Base-by-base conservation (phyloP, 2,797 vertebrate genomes). In the Lycodopsis pacificus region DNA sequence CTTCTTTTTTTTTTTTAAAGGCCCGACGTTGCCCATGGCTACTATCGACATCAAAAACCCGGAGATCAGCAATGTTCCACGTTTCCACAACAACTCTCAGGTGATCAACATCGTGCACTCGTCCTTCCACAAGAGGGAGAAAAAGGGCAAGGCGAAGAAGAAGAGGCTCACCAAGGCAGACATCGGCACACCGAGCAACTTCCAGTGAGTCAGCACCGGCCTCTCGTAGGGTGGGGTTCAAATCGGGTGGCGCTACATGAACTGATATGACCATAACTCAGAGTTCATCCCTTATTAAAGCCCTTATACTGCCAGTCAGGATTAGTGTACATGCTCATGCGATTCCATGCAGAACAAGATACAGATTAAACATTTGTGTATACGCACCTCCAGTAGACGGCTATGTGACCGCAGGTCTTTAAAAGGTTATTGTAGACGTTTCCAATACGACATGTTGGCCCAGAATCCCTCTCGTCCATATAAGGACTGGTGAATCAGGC, bases 181-280 rank as follows among this genome's bases (percentile, higher is more conserved):
- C 94, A 99, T 99, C 87, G 98, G 98, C 89, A 98, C 98, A 0
- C 98, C 98, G 1, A 99, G 97, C 92, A 99, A 99, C 93, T 99
- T 99, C 92, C 97, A 99, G 98, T 99, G 94, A 96, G 97, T 90
- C 4, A 7, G 19, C 20, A 1, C 15, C 7, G 49, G 32, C n/a
- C 1, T 9, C 0, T 25, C 7, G 6, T 13, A 5, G 25, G 40
- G 74, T 53, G 38, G 7, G 25, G 53, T 27, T 56, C 25, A 30
- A 12, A 2, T 56, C 53, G 8, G 34, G 67, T 6, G 51, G 51
- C 11, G 11, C 51, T 53, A 13, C 12, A 22, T 6, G 4, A 53
- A 53, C n/a, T 7, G n/a, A 25, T 22, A 10, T 25, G 17, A 2
- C 44, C 15, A 40, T 40, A 40, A 40, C 38, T 11, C 38, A 46